Evolutionary conservation across 2,888 invertebrate genomes (phyloP).

Genomic region (Polietes domitor): DNA sequence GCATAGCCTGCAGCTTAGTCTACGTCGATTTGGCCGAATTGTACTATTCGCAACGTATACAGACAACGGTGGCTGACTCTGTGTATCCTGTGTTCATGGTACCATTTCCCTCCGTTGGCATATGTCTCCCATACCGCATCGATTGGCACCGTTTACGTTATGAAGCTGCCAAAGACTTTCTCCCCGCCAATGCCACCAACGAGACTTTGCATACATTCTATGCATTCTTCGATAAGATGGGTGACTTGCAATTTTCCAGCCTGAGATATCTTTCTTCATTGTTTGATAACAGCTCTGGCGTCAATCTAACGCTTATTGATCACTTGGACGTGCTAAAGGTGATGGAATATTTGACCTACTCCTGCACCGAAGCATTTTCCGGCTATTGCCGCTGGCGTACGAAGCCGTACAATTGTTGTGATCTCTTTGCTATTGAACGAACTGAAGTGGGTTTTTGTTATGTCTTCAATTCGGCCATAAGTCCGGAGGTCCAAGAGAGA

Average conservation of each 20-base stretch:
- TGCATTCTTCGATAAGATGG: slow-evolving; percentile 71
- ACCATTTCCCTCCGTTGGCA: slow-evolving; percentile 76
- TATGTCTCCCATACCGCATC: slow-evolving; percentile 76
- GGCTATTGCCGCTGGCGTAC: slow-evolving; percentile 80
- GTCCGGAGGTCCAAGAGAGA: slow-evolving; percentile 62
- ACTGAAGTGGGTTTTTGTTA: slow-evolving; percentile 81
- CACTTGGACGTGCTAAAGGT: slow-evolving; percentile 73
- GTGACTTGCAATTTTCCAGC: slow-evolving; percentile 70
- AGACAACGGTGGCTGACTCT: slow-evolving; percentile 77
- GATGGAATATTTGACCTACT: slow-evolving; percentile 68
- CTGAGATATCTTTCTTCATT: slow-evolving; percentile 66
- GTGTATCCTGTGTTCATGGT: slow-evolving; percentile 75
- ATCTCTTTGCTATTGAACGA: slow-evolving; percentile 80
- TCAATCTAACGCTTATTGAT: slow-evolving; percentile 71
- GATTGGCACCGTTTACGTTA: slow-evolving; percentile 72
- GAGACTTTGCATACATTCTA: slow-evolving; percentile 71
- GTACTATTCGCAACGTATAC: slow-evolving; percentile 72
- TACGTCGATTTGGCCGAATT: slow-evolving; percentile 73
- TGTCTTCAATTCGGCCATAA: slow-evolving; percentile 80
- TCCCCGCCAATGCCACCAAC: slow-evolving; percentile 71
- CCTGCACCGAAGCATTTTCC: slow-evolving; percentile 79
- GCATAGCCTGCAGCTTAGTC: slow-evolving; percentile 71
- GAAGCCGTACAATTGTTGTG: slow-evolving; percentile 80
- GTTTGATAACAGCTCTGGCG: slow-evolving; percentile 67
- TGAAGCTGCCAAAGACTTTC: slow-evolving; percentile 71